Conservation (phyloP, 2,113 vertebrate species). For the Herpetotheres cachinnans region DNA sequence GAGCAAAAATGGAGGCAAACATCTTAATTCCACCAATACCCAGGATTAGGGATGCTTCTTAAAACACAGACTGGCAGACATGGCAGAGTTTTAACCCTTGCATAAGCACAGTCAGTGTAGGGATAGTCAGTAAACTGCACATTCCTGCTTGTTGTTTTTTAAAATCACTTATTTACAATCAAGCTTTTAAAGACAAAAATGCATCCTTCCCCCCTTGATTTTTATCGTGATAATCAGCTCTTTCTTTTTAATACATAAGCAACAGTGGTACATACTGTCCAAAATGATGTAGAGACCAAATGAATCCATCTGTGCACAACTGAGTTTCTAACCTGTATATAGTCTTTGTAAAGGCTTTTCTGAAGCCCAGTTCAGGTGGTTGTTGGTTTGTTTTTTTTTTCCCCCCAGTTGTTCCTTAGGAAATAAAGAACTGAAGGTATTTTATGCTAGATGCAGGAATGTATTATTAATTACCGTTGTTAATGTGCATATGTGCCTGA, state of each 20-base stretch:
- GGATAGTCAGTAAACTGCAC: background rate
- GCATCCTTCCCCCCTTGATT: rapidly evolving
- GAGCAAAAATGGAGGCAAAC: background rate
- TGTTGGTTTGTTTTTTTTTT: too few species aligned
- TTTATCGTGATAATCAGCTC: background rate
- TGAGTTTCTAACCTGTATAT: background rate
- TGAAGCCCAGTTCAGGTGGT: background rate
- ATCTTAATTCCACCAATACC: background rate
- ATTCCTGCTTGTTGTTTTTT: background rate
- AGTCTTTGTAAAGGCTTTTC: background rate
- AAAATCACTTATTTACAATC: background rate
- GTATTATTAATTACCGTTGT: background rate
- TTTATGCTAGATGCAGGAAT: background rate
- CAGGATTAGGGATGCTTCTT: background rate
- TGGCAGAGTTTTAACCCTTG: background rate
- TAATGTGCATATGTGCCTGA: background rate
- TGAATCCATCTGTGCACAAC: background rate
- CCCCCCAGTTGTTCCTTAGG: background rate
- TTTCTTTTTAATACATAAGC: background rate
- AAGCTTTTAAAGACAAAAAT: background rate
- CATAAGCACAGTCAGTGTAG: background rate
- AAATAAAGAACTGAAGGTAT: background rate
- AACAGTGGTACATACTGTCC: background rate
- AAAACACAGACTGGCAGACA: background rate
- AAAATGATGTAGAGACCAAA: background rate